Evolutionary conservation across 2,797 vertebrate species (phyloP).

Genomic region (Schizothorax lantsangensis): DNA sequence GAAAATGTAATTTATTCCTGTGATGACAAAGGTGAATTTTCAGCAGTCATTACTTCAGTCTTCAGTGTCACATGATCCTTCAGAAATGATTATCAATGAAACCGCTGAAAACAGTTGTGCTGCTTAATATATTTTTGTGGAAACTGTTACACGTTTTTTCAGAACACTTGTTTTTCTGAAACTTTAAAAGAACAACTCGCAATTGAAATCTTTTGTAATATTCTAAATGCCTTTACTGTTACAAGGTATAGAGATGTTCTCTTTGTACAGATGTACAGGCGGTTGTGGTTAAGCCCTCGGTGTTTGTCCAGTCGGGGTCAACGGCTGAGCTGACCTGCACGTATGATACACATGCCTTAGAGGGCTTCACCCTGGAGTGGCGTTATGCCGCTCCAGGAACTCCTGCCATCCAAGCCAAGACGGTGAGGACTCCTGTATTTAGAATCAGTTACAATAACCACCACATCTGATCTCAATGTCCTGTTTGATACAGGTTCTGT

Average conservation of each 20-base stretch:
- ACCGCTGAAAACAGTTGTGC: not conserved
- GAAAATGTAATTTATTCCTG: not conserved
- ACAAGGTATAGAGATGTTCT: not conserved
- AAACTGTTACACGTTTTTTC: not conserved
- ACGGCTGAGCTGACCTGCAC: slow-evolving; percentile 67
- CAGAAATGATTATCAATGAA: not conserved
- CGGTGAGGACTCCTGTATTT: slow-evolving; percentile 36
- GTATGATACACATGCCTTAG: slow-evolving; percentile 69
- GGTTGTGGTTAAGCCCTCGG: slow-evolving; percentile 56
- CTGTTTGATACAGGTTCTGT: slow-evolving; percentile 71
- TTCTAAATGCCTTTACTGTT: not conserved
- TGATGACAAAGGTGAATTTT: not conserved
- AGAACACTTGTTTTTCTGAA: not conserved
- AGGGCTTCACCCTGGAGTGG: slow-evolving; percentile 76
- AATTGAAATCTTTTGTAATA: not conserved
- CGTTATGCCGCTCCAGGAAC: slow-evolving; percentile 60
- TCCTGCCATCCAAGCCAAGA: slow-evolving; percentile 47
- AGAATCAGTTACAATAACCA: not conserved
- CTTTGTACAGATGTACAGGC: slow-evolving; percentile 36
- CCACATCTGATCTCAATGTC: not conserved
- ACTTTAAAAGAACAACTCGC: not conserved
- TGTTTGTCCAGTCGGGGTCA: slow-evolving; percentile 64
- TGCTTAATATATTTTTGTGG: not conserved
- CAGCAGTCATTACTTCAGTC: not conserved
- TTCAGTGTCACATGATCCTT: not conserved